Evolutionary conservation across 2,888 invertebrate genomes (phyloP), one percentile per base, ranked within the genome.

Genomic region (Idaea aversata): DNA sequence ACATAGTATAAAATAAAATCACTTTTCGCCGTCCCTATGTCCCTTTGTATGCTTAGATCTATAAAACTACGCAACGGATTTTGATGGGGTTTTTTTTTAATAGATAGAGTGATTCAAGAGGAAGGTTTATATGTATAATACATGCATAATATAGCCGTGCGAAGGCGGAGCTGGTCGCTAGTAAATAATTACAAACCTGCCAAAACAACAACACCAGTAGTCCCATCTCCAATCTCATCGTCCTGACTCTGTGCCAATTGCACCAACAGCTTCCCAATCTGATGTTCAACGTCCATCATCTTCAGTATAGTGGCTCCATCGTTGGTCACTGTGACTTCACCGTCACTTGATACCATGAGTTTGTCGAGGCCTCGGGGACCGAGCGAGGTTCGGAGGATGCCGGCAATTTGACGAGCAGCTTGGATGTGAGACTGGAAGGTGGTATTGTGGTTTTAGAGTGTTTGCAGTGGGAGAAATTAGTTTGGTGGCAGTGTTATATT

Each of bases 241-340:
- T 99, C 99, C 88, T 99, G 99, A 66, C 99, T 99, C 88, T 99
- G 99, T 35, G 99, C 98, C 67, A 99, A 90, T 86, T 99, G 98
- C 34, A 99, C 99, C 95, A 99, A 96, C 63, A 99, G 93, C 87
- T 99, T 99, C 57, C 98, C 99, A 76, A 99, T 98, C 94, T 99
- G 97, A 86, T 99, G 99, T 36, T 99, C 99, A 5, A 99, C 98
- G 86, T 99, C 99, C 99, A 99, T 99, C 91, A 98, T 94, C 89
- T 99, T 98, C 75, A 99, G 94, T 80, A 99, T 99, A 0, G 99
- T 99, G n/a, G 99, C 99, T 34, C 99, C 99, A 91, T 99, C 99
- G 83, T 99, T 99, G 61, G 99, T 99, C 59, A 99, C 97, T 0
- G 98, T 98, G 1, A 99, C 97, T 77, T 99, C 99, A 36, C 99